Conservation (phyloP, 2,888 invertebrate species). For the Ctena decussata region DNA sequence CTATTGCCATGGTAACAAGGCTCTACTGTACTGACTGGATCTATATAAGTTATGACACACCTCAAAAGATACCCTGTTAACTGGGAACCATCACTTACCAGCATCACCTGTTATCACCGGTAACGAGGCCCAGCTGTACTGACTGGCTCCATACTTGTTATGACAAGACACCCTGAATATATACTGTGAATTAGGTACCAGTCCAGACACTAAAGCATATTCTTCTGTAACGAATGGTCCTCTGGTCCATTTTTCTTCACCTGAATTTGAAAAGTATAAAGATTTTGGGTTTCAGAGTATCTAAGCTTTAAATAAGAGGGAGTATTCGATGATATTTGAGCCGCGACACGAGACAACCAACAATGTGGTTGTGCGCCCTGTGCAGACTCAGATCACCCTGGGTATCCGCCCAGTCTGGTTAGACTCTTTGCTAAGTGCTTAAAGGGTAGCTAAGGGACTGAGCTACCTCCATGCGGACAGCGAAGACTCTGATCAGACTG, state of each 20-base stretch:
- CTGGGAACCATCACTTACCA: conserved; percentile 89
- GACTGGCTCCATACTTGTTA: conserved; percentile 98
- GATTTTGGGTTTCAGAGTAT: too few species aligned
- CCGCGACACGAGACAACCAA: too few species aligned
- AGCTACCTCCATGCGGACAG: too few species aligned
- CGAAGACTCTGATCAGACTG: too few species aligned
- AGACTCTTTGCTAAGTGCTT: too few species aligned
- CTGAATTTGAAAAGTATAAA: conserved; percentile 73
- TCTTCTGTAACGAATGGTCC: conserved; percentile 96
- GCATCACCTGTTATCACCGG: conserved; percentile 90
- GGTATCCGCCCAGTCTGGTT: too few species aligned
- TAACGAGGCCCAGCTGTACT: conserved; percentile 94
- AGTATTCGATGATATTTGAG: too few species aligned
- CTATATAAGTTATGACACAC: conserved; percentile 96
- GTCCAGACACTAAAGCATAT: conserved; percentile 93
- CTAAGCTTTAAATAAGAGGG: too few species aligned
- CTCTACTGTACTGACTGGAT: conserved; percentile 96
- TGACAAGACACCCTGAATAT: conserved; percentile 95
- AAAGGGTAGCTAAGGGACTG: too few species aligned
- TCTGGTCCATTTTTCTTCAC: conserved; percentile 94
- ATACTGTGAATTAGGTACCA: conserved; percentile 94
- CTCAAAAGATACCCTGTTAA: conserved; percentile 95
- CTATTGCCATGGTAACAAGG: conserved; percentile 92
- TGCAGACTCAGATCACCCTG: too few species aligned
- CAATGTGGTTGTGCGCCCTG: too few species aligned